Conservation (phyloP, 2,888 invertebrate species). For the Drosophila nr. fundita region DNA sequence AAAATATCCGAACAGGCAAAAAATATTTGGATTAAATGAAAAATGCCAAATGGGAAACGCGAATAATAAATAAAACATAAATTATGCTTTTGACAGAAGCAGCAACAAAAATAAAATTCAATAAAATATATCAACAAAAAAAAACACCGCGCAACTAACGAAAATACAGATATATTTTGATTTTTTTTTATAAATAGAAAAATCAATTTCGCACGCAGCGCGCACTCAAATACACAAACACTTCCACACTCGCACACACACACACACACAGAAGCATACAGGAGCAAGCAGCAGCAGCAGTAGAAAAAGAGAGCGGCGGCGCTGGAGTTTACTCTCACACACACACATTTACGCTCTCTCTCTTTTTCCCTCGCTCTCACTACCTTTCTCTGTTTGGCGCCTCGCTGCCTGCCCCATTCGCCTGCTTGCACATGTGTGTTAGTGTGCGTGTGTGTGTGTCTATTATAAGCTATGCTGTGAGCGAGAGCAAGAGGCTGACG, state of each 20-base stretch:
- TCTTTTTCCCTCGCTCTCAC: slow-evolving; percentile 28
- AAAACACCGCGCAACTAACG: slow-evolving; percentile 61
- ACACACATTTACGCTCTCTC: slow-evolving; percentile 22
- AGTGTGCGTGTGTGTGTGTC: slow-evolving; percentile 43
- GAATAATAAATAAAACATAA: slow-evolving; percentile 76
- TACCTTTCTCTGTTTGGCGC: slow-evolving; percentile 53
- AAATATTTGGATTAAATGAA: slow-evolving; percentile 28
- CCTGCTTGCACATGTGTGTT: slow-evolving; percentile 36
- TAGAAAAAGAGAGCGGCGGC: slow-evolving; percentile 23
- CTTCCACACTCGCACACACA: slow-evolving; percentile 27
- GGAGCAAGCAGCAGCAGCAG: slow-evolving; percentile 36
- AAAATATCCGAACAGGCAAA: slow-evolving; percentile 29
- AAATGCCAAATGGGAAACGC: slow-evolving; percentile 47
- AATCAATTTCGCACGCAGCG: slow-evolving; percentile 80
- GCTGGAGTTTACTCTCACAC: slow-evolving; percentile 45
- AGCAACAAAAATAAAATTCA: slow-evolving; percentile 61
- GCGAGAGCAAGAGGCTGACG: slow-evolving; percentile 48
- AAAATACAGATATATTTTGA: slow-evolving; percentile 77
- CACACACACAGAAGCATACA: slow-evolving; percentile 31
- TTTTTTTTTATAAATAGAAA: slow-evolving; percentile 81
- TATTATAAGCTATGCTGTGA: slow-evolving; percentile 59
- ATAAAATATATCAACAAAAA: slow-evolving; percentile 27
- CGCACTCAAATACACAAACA: slow-evolving; percentile 55
- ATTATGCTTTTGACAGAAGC: slow-evolving; percentile 71
- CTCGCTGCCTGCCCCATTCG: slow-evolving; percentile 63